Base-by-base conservation (phyloP, 2,113 vertebrate species). In the Petrocephalus zakoni region DNA sequence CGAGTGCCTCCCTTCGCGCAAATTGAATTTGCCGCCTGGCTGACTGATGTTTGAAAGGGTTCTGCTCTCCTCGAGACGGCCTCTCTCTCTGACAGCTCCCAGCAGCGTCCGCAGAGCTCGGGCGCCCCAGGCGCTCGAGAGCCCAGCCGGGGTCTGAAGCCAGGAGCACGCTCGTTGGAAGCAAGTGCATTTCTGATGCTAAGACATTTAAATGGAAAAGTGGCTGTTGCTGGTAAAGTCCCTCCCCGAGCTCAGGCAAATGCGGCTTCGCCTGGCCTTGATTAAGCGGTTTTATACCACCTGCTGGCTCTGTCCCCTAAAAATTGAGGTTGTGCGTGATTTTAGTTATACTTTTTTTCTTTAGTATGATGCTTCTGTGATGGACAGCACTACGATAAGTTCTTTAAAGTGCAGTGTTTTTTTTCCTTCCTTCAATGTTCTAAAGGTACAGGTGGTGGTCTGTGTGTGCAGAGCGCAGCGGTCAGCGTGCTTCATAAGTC, bases 11-110 rank as follows among this genome's bases (percentile, higher is more conserved):
- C 87, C 51, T 88, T 81, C 78, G 29, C 51, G 25, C 49, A 88
- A 81, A 88, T 88, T 51, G 46, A 88, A 78, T 88, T 88, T 88
- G 64, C 64, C 75, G 64, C 61, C 21, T 88, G 75, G 55, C 52
- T 58, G 75, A 21, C 25, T 88, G 52, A 46, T 83, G 37, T 82
- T 84, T 88, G 34, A 88, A 81, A 78, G 68, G 72, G 75, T 82
- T 83, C 81, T 51, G 51, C 87, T 56, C 87, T 82, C 72, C 49
- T 29, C 29, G 25, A 58, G 19, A 61, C 8, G 19, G 61, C 61
- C n/a, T 75, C 72, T 51, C 49, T n/a, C 72, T 37, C 52, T n/a
- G 52, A 55, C 53, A 37, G 87, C 68, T n/a, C 17, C 0, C 49
- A 11, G 42, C 49, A 34, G 22, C 68, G 9, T 52, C n/a, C 37